Conservation (phyloP, 2,888 invertebrate genomes). For the Lapara coniferarum region DNA sequence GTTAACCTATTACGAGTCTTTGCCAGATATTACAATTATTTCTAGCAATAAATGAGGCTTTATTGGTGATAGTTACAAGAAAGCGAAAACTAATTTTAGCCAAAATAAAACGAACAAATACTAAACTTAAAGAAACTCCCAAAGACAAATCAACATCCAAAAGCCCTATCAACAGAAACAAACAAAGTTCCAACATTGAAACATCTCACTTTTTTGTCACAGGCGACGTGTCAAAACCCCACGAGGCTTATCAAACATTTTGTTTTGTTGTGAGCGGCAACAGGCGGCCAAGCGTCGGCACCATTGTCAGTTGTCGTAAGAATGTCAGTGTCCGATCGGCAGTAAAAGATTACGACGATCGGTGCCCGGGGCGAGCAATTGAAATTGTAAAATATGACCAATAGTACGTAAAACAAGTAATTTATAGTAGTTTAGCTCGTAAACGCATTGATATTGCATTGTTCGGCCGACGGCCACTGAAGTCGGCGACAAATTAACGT, state of each 20-base stretch:
- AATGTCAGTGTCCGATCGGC: slow-evolving; percentile 43
- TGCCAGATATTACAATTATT: no score
- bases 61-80: not conserved
- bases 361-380: slow-evolving; percentile 28
- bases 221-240: slow-evolving; percentile 18
- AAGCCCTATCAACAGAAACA: not conserved
- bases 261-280: slow-evolving; percentile 43
- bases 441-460: slow-evolving; percentile 18
- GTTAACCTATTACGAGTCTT: no score
- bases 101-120: not conserved
- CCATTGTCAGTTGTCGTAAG: slow-evolving; percentile 50
- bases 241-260: slow-evolving; percentile 35
- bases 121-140: not conserved
- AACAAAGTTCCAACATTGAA: not conserved
- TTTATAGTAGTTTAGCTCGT: slow-evolving; percentile 21
- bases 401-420: slow-evolving; percentile 20
- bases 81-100: not conserved
- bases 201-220: slow-evolving; percentile 11
- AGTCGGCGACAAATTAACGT: slow-evolving; percentile 16
- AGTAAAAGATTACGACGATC: slow-evolving; percentile 31
- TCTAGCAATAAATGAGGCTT: no score
- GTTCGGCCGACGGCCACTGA: slow-evolving; percentile 13
- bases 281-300: slow-evolving; percentile 39
- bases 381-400: slow-evolving; percentile 25
- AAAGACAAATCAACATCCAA: not conserved